Base-by-base conservation (phyloP, 2,888 invertebrate genomes). In the Chymomyza fuscimana region DNA sequence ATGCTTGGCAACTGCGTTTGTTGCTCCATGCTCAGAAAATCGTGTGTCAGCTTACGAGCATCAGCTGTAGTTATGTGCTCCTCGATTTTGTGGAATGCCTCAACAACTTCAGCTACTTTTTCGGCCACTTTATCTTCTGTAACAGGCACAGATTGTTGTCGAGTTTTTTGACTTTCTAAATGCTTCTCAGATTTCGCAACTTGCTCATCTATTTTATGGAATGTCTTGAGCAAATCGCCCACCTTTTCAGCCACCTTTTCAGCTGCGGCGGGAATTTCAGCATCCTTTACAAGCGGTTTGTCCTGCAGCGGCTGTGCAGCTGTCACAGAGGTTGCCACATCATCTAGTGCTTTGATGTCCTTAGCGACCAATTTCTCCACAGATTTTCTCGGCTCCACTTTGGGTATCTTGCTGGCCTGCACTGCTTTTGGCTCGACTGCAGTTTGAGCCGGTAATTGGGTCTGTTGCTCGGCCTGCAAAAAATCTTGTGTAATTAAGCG, bases 1-100 rank as follows among this genome's bases (percentile, higher is more conserved):
- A 81, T 19, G 25, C 71, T 77, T 3, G 84, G 80, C 56, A 89
- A 63, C 58, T 89, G 89, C 6, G 72, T 77, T 73, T 89, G 78
- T 67, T 89, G 86, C 40, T 89, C 89, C 87, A 81, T 89, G 74
- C 69, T 77, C 0, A 89, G 71, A 58, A 90, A 90, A 70, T 90
- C 89, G 46, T 82, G 79, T 7, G 90, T 89, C 5, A 82, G 67
- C 69, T 88, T 80, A 32, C 66, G 76, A n/a, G 80, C 69, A 40
- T 90, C 89, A 4, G 76, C n/a, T 4, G 58, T 25, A 1, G 68
- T 67, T 1, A 86, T 78, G 36, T 70, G 29, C 61, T 77, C 65
- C 19, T 67, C 67, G 6, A 67, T 56, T 50, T 63, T 62, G 12
- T 62, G 46, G 56, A 67, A 46, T 12, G 67, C 58, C 25, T 67